Evolutionary conservation across 2,888 invertebrate species (phyloP), one percentile per base, ranked within the genome.

Genomic region (Rhagophthalmus giganteus): DNA sequence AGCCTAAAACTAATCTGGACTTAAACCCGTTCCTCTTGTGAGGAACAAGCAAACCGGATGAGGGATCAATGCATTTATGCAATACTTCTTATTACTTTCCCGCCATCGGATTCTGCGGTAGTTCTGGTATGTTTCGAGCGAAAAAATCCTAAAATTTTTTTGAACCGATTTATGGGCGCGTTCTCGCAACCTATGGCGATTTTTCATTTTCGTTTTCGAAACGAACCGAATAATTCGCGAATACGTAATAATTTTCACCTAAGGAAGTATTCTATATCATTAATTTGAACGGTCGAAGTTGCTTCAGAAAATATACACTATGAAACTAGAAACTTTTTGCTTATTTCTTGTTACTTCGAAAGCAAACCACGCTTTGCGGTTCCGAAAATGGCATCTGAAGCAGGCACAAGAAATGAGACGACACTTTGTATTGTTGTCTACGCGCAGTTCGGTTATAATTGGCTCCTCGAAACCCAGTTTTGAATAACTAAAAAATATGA

Each of bases 41-140:
- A 60, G 59, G 63, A 64, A 59, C 62, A 62, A 56, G 54, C 58
- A 57, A 55, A 58, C 50, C 60, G 57, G 55, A 53, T 55, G 64
- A 64, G 66, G 70, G 72, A 71, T 72, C 67, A 70, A 72, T 72
- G 70, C 70, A 72, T 71, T 71, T 70, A 72, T 71, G 69, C 70
- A 68, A 68, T 69, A 71, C 68, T 71, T 71, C 67, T 70, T 70
- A 67, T 66, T 67, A 64, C 68, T 70, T 69, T 66, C 68, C 66
- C 64, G 60, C 66, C 66, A 65, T 67, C 65, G 69, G 63, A 70
- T 69, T 70, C 67, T 67, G 63, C 67, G 60, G 64, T 66, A 67
- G 67, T 64, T 65, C 64, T 60, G 57, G 55, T 59, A 20, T 20
- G 3, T 24, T 10, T n/a, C 9, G n/a, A 34, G 9, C 20, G 7